Conservation (phyloP, 2,888 invertebrate species). For the Homarus gammarus region DNA sequence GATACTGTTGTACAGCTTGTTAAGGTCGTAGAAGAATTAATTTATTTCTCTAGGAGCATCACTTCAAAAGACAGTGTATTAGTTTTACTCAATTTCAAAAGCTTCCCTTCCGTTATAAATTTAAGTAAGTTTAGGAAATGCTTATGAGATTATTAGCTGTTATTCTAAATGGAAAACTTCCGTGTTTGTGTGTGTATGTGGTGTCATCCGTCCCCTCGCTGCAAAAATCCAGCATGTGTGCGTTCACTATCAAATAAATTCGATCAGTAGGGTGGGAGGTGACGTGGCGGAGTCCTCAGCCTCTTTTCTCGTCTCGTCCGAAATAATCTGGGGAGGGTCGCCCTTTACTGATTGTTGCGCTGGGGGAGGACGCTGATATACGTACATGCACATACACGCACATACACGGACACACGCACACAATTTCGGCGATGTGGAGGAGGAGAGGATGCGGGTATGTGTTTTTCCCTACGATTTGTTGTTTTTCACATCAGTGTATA, state of each 20-base stretch:
- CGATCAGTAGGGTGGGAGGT: slow-evolving; percentile 9
- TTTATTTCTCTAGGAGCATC: too few relatives aligned
- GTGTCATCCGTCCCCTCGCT: neutral
- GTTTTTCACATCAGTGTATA: neutral
- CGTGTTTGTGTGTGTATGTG: slow-evolving; percentile 34
- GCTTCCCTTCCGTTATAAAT: too few relatives aligned
- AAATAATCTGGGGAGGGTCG: slow-evolving; percentile 39
- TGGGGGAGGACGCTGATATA: neutral
- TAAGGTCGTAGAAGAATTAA: too few relatives aligned
- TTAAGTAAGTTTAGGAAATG: too few relatives aligned
- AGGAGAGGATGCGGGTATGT: slow-evolving; percentile 34
- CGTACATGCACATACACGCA: slow-evolving; percentile 13
- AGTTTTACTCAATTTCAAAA: too few relatives aligned
- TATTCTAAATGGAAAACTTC: slow-evolving; percentile 30
- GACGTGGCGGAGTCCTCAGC: neutral
- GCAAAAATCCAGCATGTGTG: neutral
- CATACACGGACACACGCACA: slow-evolving; percentile 29
- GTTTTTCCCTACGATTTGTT: neutral
- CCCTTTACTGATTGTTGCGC: slow-evolving; percentile 56
- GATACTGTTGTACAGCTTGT: too few relatives aligned
- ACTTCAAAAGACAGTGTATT: too few relatives aligned
- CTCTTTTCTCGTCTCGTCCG: slow-evolving; percentile 38
- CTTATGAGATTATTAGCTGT: too few relatives aligned
- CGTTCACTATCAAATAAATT: slow-evolving; percentile 14
- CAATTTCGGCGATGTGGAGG: slow-evolving; percentile 47